Conservation (phyloP, 2,888 invertebrate species). For the Julus scandinavius region DNA sequence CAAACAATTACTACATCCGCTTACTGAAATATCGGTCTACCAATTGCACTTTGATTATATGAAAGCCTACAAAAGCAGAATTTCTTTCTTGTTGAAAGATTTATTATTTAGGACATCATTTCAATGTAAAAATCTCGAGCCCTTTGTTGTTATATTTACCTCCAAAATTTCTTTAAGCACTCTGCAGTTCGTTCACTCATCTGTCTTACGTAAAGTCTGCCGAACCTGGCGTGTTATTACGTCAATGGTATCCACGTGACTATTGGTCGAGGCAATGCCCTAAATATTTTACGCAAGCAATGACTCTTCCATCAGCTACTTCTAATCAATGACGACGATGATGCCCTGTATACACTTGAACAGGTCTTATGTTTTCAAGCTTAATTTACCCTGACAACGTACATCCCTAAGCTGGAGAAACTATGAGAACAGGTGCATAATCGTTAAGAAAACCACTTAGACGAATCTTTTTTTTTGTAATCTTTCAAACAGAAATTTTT, state of each 20-base stretch:
- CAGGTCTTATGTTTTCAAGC: slow-evolving; percentile 27
- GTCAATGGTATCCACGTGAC: slow-evolving; percentile 46
- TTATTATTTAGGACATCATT: not conserved
- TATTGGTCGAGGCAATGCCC: slow-evolving; percentile 49
- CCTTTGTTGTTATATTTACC: slow-evolving; percentile 1
- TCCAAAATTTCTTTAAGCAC: not conserved
- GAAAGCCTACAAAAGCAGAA: not conserved
- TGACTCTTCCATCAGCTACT: slow-evolving; percentile 14
- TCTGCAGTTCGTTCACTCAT: slow-evolving; percentile 14
- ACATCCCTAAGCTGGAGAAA: not conserved
- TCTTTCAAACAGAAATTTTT: not conserved
- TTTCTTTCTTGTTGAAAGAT: not conserved
- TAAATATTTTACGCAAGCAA: slow-evolving; percentile 38
- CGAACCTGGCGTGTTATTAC: slow-evolving; percentile 35
- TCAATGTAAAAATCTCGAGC: not conserved
- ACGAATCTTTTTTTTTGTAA: not conserved
- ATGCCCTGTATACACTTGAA: slow-evolving; percentile 18
- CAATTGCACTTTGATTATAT: not conserved
- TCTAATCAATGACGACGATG: slow-evolving; percentile 50
- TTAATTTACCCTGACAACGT: slow-evolving; percentile 9
- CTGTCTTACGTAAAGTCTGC: slow-evolving; percentile 34
- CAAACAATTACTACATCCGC: too few species aligned
- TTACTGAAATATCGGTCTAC: not conserved
- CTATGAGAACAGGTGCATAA: not conserved
- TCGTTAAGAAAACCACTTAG: not conserved